Evolutionary conservation across 2,113 vertebrate genomes (phyloP).

Genomic region (Ochotona curzoniae): DNA sequence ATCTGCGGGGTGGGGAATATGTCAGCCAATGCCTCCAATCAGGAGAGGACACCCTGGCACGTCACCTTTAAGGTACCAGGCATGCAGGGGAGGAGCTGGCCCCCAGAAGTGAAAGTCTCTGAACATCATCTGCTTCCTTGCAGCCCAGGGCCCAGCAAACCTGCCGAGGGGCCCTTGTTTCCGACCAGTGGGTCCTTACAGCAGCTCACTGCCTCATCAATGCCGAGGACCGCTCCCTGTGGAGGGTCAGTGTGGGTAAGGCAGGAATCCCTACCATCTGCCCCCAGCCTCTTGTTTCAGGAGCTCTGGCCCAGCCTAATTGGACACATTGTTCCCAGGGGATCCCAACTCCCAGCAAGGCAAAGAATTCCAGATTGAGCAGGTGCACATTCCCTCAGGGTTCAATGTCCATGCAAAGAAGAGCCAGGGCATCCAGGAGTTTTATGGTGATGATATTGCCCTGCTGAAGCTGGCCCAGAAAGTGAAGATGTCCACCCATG

Average conservation of each 20-base stretch:
- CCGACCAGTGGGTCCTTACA: conserved; percentile 89
- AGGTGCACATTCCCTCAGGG: conserved; percentile 75
- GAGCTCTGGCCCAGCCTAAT: background rate
- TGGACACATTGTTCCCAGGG: conserved; percentile 1
- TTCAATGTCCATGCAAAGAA: conserved; percentile 83
- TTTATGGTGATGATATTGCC: conserved; percentile 91
- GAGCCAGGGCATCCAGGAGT: conserved; percentile 86
- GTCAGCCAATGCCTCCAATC: conserved; percentile 66
- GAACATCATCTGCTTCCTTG: background rate
- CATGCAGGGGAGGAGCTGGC: background rate
- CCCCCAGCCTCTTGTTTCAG: background rate
- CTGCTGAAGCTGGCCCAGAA: conserved; percentile 83
- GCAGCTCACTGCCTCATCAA: conserved; percentile 90
- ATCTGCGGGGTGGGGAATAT: conserved; percentile 91
- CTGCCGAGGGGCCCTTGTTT: conserved; percentile 89
- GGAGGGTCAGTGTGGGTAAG: conserved; percentile 81
- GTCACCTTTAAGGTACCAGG: conserved; percentile 80
- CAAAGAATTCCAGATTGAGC: conserved; percentile 67
- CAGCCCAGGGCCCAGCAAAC: conserved; percentile 67
- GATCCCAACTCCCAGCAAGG: conserved; percentile 58
- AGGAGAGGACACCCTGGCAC: conserved; percentile 88
- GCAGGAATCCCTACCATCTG: background rate
- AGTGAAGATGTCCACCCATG: conserved; percentile 84
- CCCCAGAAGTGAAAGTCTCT: background rate
- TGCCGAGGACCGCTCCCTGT: background rate